Evolutionary conservation across 1,140 invertebrate species (phyloP).

Genomic region (Heliothis subflexa): DNA sequence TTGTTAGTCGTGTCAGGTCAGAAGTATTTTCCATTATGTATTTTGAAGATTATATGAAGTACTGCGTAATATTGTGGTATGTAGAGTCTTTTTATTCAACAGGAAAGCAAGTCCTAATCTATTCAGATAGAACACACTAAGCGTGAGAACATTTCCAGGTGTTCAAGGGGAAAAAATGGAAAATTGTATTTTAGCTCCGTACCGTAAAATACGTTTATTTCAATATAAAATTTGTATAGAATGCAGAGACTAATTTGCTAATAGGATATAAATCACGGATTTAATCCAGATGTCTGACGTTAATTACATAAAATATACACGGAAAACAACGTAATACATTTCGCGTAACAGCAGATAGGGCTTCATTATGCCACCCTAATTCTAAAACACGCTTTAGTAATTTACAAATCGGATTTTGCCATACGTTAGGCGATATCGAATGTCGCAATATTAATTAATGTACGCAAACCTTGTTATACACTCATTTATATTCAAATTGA

Average conservation of each 20-base stretch:
- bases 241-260: no score
- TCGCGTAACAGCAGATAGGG: not conserved
- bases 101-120: no score
- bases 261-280: no score
- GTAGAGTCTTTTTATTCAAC: no score
- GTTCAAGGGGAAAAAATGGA: no score
- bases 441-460: slow-evolving; percentile 66
- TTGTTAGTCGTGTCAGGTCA: not conserved
- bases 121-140: no score
- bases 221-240: no score
- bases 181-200: no score
- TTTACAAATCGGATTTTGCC: slow-evolving; percentile 33
- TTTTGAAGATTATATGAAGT: no score
- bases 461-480: slow-evolving; percentile 54
- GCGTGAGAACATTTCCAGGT: no score
- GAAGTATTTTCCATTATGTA: not conserved
- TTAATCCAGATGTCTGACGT: not conserved
- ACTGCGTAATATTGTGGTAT: no score
- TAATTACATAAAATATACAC: not conserved
- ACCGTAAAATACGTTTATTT: no score
- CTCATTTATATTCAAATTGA: slow-evolving; percentile 79
- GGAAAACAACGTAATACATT: not conserved
- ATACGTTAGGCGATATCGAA: slow-evolving; percentile 44
- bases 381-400: slow-evolving; percentile 8
- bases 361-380: slow-evolving; percentile 11